These are phyloP conservation scores for Coecobrya sp. DNA, from an alignment of 2,888 invertebrate genomes.

Conservation along the genomic window DNA sequence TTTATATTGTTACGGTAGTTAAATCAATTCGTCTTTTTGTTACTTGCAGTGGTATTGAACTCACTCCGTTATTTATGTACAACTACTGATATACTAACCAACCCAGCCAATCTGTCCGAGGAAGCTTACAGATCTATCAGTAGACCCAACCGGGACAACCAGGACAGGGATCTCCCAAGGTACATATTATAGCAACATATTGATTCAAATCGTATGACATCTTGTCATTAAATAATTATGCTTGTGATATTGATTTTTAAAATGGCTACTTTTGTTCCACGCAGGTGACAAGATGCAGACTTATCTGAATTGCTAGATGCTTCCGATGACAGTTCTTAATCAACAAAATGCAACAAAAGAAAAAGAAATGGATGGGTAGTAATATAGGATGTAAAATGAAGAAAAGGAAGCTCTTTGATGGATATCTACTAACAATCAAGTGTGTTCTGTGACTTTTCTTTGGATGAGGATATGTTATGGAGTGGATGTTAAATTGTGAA, in stretches of 20 bases:
- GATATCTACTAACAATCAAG: neutral
- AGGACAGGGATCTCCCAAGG: conserved; percentile 77
- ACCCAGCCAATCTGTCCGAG: conserved; percentile 95
- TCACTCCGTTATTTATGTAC: conserved; percentile 96
- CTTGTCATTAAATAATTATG: too few relatives aligned
- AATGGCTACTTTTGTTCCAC: neutral
- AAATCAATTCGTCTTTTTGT: neutral
- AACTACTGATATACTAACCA: conserved; percentile 96
- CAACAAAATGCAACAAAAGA: neutral
- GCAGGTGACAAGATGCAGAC: conserved; percentile 71
- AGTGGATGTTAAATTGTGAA: conserved; percentile 37
- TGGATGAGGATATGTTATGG: conserved; percentile 7
- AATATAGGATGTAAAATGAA: neutral
- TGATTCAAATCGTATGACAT: too few relatives aligned
- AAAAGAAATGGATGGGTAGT: neutral
- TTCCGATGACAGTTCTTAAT: conserved; percentile 73
- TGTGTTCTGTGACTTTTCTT: neutral
- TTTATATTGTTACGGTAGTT: neutral
- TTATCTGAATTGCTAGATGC: conserved; percentile 28
- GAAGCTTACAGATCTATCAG: conserved; percentile 94
- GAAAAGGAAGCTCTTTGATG: neutral
- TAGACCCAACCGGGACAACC: conserved; percentile 85
- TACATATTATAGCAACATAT: too few relatives aligned
- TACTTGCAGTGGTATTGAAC: conserved; percentile 95
- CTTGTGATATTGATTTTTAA: neutral